Percentiles rank a stretch among this genome's conserved stretches.
Conservation (phyloP, 2,113 vertebrate genomes). For the Canis aureus region DNA sequence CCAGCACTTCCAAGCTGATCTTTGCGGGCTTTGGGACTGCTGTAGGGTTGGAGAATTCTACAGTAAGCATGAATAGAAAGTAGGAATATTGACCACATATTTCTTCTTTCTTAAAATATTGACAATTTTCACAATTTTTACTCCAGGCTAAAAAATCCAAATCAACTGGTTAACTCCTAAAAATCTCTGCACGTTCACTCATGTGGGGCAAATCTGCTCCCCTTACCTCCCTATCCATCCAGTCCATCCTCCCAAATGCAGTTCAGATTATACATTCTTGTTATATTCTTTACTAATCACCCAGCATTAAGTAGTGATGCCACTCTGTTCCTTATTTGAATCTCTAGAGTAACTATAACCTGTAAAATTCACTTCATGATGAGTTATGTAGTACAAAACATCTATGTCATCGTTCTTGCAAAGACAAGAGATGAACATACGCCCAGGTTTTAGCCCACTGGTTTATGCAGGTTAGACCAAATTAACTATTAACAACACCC, state of each 20-base stretch:
- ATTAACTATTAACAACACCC: slow-evolving; percentile 36
- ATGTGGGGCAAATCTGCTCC: background rate
- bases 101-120: background rate
- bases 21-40: background rate
- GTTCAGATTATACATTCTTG: background rate
- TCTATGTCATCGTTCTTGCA: background rate
- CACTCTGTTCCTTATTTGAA: background rate
- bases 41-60: background rate
- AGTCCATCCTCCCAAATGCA: background rate
- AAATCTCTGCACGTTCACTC: background rate
- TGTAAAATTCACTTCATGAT: background rate
- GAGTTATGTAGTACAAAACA: background rate
- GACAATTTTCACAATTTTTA: background rate
- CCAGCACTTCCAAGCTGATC: background rate
- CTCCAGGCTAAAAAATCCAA: background rate
- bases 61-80: background rate
- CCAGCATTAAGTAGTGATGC: background rate
- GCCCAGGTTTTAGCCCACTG: background rate
- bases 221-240: too few species aligned
- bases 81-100: background rate
- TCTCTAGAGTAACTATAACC: background rate
- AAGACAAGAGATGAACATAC: background rate
- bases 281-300: background rate
- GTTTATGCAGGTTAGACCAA: slow-evolving; percentile 3
- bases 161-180: background rate